A percentile compares a stretch with the other conserved stretches of the same genome.
These are phyloP conservation scores for Mareca strepera DNA, from an alignment of 2,797 vertebrate genomes.

Conservation along the genomic window DNA sequence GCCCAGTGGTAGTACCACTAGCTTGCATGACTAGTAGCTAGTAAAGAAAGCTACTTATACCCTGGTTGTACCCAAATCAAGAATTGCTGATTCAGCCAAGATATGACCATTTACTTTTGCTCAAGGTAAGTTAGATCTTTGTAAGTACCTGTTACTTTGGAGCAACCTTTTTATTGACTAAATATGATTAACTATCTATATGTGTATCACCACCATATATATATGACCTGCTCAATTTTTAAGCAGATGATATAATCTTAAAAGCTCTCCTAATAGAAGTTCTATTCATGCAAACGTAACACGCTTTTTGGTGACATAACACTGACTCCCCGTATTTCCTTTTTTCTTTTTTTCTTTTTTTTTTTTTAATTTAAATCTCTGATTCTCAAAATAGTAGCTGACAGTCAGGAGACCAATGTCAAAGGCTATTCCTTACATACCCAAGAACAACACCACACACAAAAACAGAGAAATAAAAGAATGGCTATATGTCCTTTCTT, in stretches of 20 bases:
- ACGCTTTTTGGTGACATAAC: neutral
- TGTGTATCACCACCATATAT: neutral
- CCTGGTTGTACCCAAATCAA: neutral
- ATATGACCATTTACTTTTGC: neutral
- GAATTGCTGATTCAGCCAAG: neutral
- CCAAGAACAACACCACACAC: neutral
- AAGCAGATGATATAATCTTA: neutral
- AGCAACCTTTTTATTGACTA: neutral
- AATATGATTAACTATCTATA: neutral
- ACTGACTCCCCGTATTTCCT: neutral
- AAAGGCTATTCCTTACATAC: neutral
- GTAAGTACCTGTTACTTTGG: neutral
- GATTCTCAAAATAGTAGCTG: neutral
- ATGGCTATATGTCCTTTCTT: neutral
- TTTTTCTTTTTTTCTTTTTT: neutral
- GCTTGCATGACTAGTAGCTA: neutral
- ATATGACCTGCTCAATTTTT: neutral
- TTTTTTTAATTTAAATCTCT: neutral
- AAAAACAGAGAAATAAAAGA: neutral
- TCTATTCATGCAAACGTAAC: neutral
- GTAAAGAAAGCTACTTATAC: neutral
- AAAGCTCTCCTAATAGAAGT: neutral
- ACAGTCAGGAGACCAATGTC: neutral
- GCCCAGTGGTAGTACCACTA: neutral
- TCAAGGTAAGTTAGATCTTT: neutral